These are phyloP conservation scores for Acronicta psi DNA, from an alignment of 2,888 invertebrate species.

Conservation along the genomic window DNA sequence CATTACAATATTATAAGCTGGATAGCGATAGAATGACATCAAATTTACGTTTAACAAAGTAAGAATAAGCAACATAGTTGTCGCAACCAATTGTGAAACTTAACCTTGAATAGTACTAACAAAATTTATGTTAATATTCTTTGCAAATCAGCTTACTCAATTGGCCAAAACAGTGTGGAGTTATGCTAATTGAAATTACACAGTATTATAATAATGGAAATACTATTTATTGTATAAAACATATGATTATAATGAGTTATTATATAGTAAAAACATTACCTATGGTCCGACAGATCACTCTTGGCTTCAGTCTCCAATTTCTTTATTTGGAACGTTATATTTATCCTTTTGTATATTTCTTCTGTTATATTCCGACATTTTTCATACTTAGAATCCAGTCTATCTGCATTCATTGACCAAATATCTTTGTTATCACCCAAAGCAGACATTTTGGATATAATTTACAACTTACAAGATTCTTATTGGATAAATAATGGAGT, in stretches of 20 bases:
- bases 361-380: slow-evolving; percentile 85
- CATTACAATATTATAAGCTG: background rate
- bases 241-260: background rate
- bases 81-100: slow-evolving; percentile 17
- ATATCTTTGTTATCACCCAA: slow-evolving; percentile 68
- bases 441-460: slow-evolving; percentile 74
- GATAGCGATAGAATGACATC: background rate
- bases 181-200: slow-evolving; percentile 6
- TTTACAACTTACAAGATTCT: slow-evolving; percentile 63
- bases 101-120: slow-evolving; percentile 26
- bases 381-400: slow-evolving; percentile 77
- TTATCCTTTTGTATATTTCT: slow-evolving; percentile 85
- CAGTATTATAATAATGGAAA: background rate
- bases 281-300: slow-evolving; percentile 79
- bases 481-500: slow-evolving; percentile 66
- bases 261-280: slow-evolving; percentile 63
- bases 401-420: slow-evolving; percentile 72
- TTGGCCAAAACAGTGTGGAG: background rate
- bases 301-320: slow-evolving; percentile 73
- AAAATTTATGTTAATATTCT: slow-evolving; percentile 9
- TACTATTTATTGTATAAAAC: background rate
- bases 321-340: slow-evolving; percentile 85
- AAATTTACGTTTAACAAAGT: slow-evolving; percentile 4
- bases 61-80: background rate
- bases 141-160: slow-evolving; percentile 21